Base-by-base conservation (phyloP, 2,797 vertebrate species). In the Gastrophryne carolinensis region DNA sequence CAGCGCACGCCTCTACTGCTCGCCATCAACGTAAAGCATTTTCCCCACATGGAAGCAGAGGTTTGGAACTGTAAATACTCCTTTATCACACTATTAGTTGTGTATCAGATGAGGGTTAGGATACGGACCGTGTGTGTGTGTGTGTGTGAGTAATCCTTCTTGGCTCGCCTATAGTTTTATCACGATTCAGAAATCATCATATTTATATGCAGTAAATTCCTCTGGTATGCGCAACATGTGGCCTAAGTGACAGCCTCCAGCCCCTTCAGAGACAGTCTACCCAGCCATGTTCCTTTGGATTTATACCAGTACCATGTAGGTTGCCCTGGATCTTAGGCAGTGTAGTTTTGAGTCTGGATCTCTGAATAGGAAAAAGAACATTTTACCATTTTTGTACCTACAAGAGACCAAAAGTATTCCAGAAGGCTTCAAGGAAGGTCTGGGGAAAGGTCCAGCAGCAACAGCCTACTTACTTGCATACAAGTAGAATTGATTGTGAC, bases 151-250 rank as follows among this genome's bases (percentile, higher is more conserved):
- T 57, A 61, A 64, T 77, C 66, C 49, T 77, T 77, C 74, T 71
- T 58, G 61, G 23, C 52, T 39, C 65, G 60, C 50, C 68, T 78
- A 67, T 56, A 57, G 29, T 58, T 65, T 60, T 78, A 50, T 52
- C 68, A 12, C 34, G 27, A 37, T 37, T 65, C 34, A 50, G 8
- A 35, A 32, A 67, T 37, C 49, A 39, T n/a, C 54, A 65, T 66
- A 73, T 73, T 65, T 65, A 77, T 57, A 77, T 64, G 57, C 74
- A 64, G 52, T 39, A 72, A 64, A 78, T 78, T 78, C 68, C 61
- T 72, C 75, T 65, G 71, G 75, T 78, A 78, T 78, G 75, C 75
- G 72, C 39, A 72, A 34, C 11, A 34, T 56, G 29, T 50, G 44
- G 27, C 12, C 44, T n/a, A 7, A 24, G 19, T 6, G 23, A 17